Percentiles rank a stretch among this genome's conserved stretches.
Evolutionary conservation across 2,797 vertebrate species (phyloP).

Genomic region (Coregonus ussuriensis): DNA sequence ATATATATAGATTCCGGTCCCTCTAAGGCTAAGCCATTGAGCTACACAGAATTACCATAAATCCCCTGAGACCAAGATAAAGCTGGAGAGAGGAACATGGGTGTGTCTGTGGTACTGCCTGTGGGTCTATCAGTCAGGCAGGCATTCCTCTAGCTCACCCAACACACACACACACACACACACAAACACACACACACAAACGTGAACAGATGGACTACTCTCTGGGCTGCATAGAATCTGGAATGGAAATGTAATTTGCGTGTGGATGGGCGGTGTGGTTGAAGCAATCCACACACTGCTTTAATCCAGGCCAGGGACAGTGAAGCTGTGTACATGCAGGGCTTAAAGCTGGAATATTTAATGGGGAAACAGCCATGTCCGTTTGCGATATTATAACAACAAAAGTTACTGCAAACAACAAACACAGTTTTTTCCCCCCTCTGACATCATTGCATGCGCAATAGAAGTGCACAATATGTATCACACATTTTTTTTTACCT

Average conservation of each 20-base stretch:
- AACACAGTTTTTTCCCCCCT: no score
- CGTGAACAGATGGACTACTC: not conserved
- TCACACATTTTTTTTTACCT: no score
- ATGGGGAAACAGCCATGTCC: no score
- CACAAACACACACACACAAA: not conserved
- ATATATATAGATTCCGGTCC: not conserved
- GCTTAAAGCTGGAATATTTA: not conserved
- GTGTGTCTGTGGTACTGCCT: not conserved
- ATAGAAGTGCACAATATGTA: no score
- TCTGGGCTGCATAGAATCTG: not conserved
- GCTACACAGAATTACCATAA: constrained; percentile 4
- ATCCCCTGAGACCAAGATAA: constrained; percentile 7
- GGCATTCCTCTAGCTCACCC: not conserved
- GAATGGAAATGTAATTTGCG: constrained; percentile 10
- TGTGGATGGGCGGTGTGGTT: not conserved
- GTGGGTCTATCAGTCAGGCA: not conserved
- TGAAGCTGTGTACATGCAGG: not conserved
- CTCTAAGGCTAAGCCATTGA: not conserved
- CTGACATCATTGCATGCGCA: no score
- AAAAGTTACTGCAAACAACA: no score
- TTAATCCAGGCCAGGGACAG: constrained; percentile 2
- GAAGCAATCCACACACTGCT: not conserved
- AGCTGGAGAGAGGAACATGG: not conserved
- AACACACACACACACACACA: not conserved
- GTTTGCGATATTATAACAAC: no score